phyloP scores from a whole-genome alignment of 2,888 invertebrate genomes.

The Drosophila phalerata region DNA sequence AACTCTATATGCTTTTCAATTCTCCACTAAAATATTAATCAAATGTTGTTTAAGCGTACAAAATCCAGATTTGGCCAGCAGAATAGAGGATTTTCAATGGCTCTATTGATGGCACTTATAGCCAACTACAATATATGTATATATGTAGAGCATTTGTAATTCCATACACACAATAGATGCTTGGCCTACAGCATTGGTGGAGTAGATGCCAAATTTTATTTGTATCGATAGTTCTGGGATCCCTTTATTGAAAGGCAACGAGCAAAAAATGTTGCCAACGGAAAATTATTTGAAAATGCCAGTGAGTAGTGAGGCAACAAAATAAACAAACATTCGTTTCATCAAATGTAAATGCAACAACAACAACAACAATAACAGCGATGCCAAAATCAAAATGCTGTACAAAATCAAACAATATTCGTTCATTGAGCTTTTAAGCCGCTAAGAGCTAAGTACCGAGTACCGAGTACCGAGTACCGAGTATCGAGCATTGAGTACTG shows the following conservation, averaged over 20 bases:
- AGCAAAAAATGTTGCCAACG: conserved; percentile 47
- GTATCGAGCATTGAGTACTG: too few relatives aligned
- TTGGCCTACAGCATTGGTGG: conserved; percentile 19
- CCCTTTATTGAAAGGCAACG: conserved; percentile 51
- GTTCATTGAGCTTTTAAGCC: conserved; percentile 74
- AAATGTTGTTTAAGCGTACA: conserved; percentile 13
- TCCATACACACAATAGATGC: neutral
- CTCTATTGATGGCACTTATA: neutral
- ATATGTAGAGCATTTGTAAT: conserved; percentile 1
- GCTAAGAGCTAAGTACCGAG: conserved; percentile 45
- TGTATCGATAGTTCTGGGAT: conserved; percentile 28
- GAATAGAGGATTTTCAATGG: conserved; percentile 21
- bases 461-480: conserved; percentile 2
- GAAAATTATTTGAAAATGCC: conserved; percentile 63
- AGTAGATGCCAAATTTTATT: conserved; percentile 38
- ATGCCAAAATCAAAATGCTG: conserved; percentile 34
- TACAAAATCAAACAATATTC: conserved; percentile 69
- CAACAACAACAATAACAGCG: conserved; percentile 20
- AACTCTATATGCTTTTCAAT: neutral
- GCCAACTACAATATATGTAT: neutral
- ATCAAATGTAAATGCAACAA: conserved; percentile 55
- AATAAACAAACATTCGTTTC: conserved; percentile 16
- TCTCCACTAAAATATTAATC: conserved; percentile 14
- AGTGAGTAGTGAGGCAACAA: conserved; percentile 14
- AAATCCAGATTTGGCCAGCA: conserved; percentile 1